Percentiles rank a stretch among this genome's conserved stretches.
phyloP scores from a whole-genome alignment of 2,797 vertebrate species.

The Diglossa cyanea region DNA sequence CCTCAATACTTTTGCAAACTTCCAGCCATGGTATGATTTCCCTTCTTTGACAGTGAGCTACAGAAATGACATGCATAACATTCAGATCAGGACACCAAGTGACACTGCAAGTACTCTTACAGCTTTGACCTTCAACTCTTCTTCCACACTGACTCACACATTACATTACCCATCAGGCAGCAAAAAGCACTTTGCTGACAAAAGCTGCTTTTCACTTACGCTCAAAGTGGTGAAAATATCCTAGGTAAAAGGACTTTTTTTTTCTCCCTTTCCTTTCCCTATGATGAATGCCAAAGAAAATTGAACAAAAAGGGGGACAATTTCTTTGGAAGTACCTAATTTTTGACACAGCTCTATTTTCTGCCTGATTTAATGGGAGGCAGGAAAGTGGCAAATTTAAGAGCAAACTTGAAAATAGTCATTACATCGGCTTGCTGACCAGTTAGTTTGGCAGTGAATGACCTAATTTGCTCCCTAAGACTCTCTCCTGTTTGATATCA shows the following conservation, averaged over 20 bases:
- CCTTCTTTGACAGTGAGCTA: slow-evolving; percentile 14
- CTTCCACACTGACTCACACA: slow-evolving; percentile 20
- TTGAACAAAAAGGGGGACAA: slow-evolving; percentile 22
- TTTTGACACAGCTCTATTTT: slow-evolving; percentile 51
- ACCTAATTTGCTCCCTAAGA: neutral
- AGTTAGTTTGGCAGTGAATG: neutral
- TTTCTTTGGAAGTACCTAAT: slow-evolving; percentile 44
- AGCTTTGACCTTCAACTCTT: slow-evolving; percentile 21
- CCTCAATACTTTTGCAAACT: neutral
- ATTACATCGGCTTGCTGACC: slow-evolving; percentile 14
- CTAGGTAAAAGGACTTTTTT: slow-evolving; percentile 14
- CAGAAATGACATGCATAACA: neutral
- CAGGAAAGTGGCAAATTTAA: slow-evolving; percentile 31
- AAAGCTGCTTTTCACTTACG: slow-evolving; percentile 14
- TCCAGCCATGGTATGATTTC: neutral
- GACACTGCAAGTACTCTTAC: neutral
- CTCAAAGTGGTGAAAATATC: slow-evolving; percentile 32
- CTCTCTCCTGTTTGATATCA: neutral
- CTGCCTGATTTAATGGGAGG: slow-evolving; percentile 11
- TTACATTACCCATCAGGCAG: slow-evolving; percentile 26
- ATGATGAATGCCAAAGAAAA: slow-evolving; percentile 35
- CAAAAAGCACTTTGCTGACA: slow-evolving; percentile 66
- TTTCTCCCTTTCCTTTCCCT: neutral
- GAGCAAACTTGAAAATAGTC: slow-evolving; percentile 50
- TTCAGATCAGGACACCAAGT: slow-evolving; percentile 26